Conservation (phyloP, 2,888 invertebrate genomes). For the Dimorphilus gyrociliatus region DNA sequence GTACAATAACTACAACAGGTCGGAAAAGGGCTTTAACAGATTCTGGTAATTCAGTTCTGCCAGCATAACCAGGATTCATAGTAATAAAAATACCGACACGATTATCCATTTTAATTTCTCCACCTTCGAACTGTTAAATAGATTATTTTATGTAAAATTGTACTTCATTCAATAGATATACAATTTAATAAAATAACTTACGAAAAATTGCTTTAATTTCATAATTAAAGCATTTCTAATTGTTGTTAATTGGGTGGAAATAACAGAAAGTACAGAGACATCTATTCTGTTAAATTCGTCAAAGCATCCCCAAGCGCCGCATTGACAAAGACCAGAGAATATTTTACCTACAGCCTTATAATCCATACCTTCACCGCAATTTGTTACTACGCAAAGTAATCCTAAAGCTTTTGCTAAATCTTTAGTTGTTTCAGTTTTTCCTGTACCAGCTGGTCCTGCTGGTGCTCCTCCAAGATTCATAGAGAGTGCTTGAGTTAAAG, state of each 20-base stretch:
- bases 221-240: conserved; percentile 65
- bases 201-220: conserved; percentile 56
- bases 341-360: conserved; percentile 49
- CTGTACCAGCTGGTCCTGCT: conserved; percentile 49
- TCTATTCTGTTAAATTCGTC: conserved; percentile 88
- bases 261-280: conserved; percentile 75
- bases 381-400: conserved; percentile 44
- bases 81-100: conserved; percentile 85
- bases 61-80: conserved; percentile 86
- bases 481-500: conserved; percentile 74
- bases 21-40: conserved; percentile 70
- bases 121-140: conserved; percentile 54
- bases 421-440: conserved; percentile 79
- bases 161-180: background rate
- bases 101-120: conserved; percentile 60
- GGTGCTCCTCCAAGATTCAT: conserved; percentile 83
- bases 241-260: conserved; percentile 75
- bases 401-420: conserved; percentile 72
- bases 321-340: conserved; percentile 54
- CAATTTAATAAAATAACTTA: conserved; percentile 32
- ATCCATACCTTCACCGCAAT: conserved; percentile 87
- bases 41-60: conserved; percentile 75
- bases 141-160: background rate
- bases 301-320: conserved; percentile 89
- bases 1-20: conserved; percentile 77